Base-by-base conservation (phyloP, 2,113 vertebrate genomes). In the Eolophus roseicapilla region DNA sequence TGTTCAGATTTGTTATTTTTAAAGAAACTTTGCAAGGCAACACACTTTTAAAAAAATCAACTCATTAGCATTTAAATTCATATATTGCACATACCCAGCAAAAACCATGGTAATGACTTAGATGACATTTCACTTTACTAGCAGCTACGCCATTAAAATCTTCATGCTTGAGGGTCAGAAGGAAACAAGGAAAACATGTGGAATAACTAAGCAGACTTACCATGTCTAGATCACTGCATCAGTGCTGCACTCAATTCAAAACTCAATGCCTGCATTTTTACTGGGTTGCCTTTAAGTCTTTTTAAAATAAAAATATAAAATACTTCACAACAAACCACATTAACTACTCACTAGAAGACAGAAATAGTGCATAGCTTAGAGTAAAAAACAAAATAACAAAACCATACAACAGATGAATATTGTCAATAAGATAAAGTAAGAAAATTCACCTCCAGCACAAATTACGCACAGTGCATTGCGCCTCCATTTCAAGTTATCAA, bases 121-220 rank as follows among this genome's bases (percentile, higher is more conserved):
- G 86, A 46, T 83, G 88, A 86, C 89, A 88, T 92, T 93, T 92
- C 73, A 65, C 73, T 91, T 85, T 64, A 52, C 52, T 79, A 76
- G 84, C 74, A 92, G 87, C 84, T 69, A 69, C 46, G 73, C 86
- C 77, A 91, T 62, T 92, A 82, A 91, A 90, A 93, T 37, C 46
- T 67, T 84, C 67, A 29, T 28, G 70, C 59, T 65, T 53, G 88
- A 88, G 92, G 82, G 77, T 86, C 83, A 88, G 77, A 86, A 41
- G 67, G 27, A 86, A 91, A 95, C 0, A 1, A 68, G 43, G 39
- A 60, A 86, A 82, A 90, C 10, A 9, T 3, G 33, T 71, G 65
- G 52, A 85, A 73, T 68, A 94, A 44, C 35, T n/a, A 21, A 78
- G 35, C 18, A 89, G 57, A 35, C 20, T 44, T 39, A 39, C 25